Percentiles rank a stretch among this genome's conserved stretches.
phyloP scores from a whole-genome alignment of 2,797 vertebrate genomes.

The Clarias laeviceps region DNA sequence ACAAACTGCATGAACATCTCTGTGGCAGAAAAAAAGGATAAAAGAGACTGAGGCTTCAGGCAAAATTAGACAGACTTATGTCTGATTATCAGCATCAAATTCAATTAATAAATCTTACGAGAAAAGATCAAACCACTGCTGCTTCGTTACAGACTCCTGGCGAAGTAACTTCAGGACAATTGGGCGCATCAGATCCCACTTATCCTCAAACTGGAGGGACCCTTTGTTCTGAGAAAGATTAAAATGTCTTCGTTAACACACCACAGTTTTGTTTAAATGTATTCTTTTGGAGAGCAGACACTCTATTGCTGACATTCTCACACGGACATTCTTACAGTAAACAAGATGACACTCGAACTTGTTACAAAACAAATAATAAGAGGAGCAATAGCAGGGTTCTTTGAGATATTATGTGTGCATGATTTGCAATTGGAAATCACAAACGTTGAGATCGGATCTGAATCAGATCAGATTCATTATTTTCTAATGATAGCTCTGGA shows the following conservation, averaged over 20 bases:
- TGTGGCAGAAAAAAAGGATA: constrained; percentile 57
- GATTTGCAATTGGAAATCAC: neutral
- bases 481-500: neutral
- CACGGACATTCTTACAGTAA: constrained; percentile 5
- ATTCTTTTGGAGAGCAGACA: neutral
- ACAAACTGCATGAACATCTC: constrained; percentile 97
- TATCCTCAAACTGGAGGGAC: constrained; percentile 98
- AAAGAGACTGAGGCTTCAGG: neutral
- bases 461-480: neutral
- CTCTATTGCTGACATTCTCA: neutral
- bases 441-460: neutral
- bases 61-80: neutral
- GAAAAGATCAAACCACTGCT: constrained; percentile 98
- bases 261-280: neutral
- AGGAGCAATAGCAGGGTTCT: neutral
- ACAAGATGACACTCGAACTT: neutral
- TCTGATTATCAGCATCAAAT: neutral
- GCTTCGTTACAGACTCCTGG: constrained; percentile 96
- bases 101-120: constrained; percentile 79
- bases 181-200: constrained; percentile 98
- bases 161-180: constrained; percentile 97
- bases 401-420: neutral
- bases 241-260: constrained; percentile 25
- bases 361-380: neutral
- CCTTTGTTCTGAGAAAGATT: constrained; percentile 85